Base-by-base conservation (phyloP, 1,140 invertebrate species). In the Apis florea region DNA sequence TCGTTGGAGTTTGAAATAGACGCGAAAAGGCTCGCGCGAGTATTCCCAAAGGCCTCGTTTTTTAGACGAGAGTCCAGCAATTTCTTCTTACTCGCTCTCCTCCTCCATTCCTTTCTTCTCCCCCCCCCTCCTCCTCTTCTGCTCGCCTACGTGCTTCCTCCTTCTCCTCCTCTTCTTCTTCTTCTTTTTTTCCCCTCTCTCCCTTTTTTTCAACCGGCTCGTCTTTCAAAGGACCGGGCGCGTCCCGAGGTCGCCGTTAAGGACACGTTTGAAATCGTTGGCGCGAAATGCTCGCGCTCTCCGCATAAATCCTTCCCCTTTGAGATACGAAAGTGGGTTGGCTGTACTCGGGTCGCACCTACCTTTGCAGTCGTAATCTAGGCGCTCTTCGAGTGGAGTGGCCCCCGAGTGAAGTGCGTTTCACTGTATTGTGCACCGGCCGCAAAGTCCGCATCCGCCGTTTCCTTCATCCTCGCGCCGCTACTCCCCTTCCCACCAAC, bases 331-430 rank as follows among this genome's bases (percentile, higher is more conserved):
- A 82, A 76, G 74, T 82, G 80, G 80, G 80, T 63, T 76, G 74
- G 80, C 56, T 70, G 74, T 77, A 76, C 74, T 70, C 74, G 74
- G 80, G 80, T 82, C 80, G 58, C 74, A 82, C 80, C 80, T 82
- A 77, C 80, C 80, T 82, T 77, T 76, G 80, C 56, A 59, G 56
- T 47, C 80, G 80, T 82, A 82, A 82, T 82, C 80, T 82, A 82
- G 80, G 66, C 80, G 74, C 80, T 59, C 80, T 76, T 82, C 74
- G 73, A 82, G 80, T 63, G 56, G 80, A 82, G 80, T 82, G 66
- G 31, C 74, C 80, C 68, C 81, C 74, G 73, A 81, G 82, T 74
- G 70, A 67, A 84, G 82, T 82, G 82, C 82, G 79, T 84, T 81
- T 84, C 71, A 84, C 79, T 81, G 82, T 81, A 84, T 84, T 82